Evolutionary conservation across 1,140 invertebrate species (phyloP).

Genomic region (Orchesella cincta): DNA sequence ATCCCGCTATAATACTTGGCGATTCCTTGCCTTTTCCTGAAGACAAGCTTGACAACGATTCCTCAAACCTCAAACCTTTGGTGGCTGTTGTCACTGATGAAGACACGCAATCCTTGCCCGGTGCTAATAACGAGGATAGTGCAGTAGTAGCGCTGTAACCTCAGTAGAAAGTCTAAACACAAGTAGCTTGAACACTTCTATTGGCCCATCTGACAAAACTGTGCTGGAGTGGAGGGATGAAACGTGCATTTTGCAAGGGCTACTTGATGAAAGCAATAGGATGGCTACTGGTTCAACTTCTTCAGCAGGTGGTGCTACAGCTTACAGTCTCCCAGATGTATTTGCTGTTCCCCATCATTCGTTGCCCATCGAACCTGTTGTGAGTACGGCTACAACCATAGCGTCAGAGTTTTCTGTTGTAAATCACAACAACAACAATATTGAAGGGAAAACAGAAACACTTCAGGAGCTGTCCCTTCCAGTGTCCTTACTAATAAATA

Average conservation of each 20-base stretch:
- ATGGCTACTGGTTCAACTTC: background rate
- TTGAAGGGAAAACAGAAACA: constrained; percentile 17
- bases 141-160: background rate
- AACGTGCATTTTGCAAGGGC: background rate
- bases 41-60: background rate
- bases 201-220: background rate
- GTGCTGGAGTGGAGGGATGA: constrained; percentile 7
- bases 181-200: background rate
- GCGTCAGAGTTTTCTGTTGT: background rate
- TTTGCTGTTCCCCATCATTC: background rate
- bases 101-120: background rate
- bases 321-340: background rate
- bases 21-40: background rate
- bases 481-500: constrained; percentile 24
- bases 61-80: background rate
- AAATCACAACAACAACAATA: constrained; percentile 26
- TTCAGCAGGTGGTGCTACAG: background rate
- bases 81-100: background rate
- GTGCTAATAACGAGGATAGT: background rate
- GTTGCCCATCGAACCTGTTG: background rate
- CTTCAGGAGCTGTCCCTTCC: constrained; percentile 14
- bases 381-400: background rate
- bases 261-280: background rate
- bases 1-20: too few relatives aligned
- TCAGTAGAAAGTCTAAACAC: background rate